Percentiles rank a stretch among this genome's conserved stretches.
Conservation (phyloP, 2,113 vertebrate species). For the Trematomus loennbergii region DNA sequence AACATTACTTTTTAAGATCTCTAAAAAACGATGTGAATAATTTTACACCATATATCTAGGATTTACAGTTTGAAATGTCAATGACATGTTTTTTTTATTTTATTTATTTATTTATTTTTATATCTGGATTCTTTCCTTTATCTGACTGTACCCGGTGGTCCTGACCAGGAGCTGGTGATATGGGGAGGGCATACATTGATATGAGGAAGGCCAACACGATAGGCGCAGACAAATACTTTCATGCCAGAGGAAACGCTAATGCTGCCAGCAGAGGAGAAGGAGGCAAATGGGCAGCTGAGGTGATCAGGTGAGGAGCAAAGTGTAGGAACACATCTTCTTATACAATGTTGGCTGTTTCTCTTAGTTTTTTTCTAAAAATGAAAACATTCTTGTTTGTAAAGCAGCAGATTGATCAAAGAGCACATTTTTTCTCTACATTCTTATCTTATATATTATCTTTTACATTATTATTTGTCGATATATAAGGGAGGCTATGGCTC, state of each 20-base stretch:
- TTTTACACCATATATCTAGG: neutral
- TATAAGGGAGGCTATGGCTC: no score
- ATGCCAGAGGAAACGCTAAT: slow-evolving; percentile 71
- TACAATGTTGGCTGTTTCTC: neutral
- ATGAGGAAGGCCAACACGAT: slow-evolving; percentile 54
- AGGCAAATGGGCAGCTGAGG: slow-evolving; percentile 56
- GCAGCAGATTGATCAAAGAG: neutral
- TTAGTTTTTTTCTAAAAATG: neutral
- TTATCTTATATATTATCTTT: no score
- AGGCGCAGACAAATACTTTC: slow-evolving; percentile 71
- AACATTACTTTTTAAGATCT: no score
- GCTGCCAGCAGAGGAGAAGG: slow-evolving; percentile 66
- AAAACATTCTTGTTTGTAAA: neutral
- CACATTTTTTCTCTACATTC: neutral
- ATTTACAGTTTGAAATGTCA: neutral
- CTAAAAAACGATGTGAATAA: neutral
- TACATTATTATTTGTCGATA: neutral
- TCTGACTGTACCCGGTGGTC: neutral
- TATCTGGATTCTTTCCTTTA: neutral
- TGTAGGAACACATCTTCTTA: neutral
- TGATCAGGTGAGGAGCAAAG: slow-evolving; percentile 61
- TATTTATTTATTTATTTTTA: no score
- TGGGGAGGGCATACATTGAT: slow-evolving; percentile 31
- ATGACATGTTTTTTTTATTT: neutral
- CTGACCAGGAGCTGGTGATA: slow-evolving; percentile 51